Percentiles rank a stretch among this genome's conserved stretches.
phyloP scores from a whole-genome alignment of 2,888 invertebrate genomes.

The Troides helena region DNA sequence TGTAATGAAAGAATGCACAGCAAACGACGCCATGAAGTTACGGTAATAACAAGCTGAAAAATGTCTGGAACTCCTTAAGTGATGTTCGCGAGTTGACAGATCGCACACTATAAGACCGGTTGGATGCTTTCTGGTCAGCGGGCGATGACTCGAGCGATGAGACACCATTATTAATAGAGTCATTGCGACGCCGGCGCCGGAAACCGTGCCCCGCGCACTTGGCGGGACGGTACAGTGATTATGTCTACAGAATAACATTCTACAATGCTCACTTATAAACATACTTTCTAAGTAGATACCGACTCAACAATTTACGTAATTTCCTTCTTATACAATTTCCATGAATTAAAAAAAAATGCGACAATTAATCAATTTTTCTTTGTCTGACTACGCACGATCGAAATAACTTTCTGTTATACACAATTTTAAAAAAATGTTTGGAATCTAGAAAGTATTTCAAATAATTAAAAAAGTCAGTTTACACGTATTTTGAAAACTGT shows the following conservation, averaged over 20 bases:
- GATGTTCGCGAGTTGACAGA: conserved; percentile 53
- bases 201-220: conserved; percentile 62
- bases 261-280: not conserved
- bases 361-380: not conserved
- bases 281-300: not conserved
- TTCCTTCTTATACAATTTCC: not conserved
- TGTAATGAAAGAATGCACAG: not conserved
- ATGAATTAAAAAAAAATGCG: not conserved
- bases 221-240: conserved; percentile 61
- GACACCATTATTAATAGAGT: conserved; percentile 77
- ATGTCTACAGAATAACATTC: conserved; percentile 18
- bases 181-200: conserved; percentile 72
- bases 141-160: conserved; percentile 75
- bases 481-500: not conserved
- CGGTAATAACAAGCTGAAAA: conserved; percentile 15
- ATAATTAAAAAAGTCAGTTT: not conserved
- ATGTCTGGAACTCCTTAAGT: conserved; percentile 23
- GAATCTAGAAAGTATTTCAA: not conserved
- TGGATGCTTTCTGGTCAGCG: conserved; percentile 52
- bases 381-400: not conserved
- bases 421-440: not conserved
- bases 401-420: not conserved
- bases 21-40: conserved; percentile 1
- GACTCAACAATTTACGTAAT: not conserved
- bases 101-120: conserved; percentile 62